These are phyloP conservation scores for Nasonia longicornis DNA, from an alignment of 1,140 invertebrate species.

Conservation along the genomic window DNA sequence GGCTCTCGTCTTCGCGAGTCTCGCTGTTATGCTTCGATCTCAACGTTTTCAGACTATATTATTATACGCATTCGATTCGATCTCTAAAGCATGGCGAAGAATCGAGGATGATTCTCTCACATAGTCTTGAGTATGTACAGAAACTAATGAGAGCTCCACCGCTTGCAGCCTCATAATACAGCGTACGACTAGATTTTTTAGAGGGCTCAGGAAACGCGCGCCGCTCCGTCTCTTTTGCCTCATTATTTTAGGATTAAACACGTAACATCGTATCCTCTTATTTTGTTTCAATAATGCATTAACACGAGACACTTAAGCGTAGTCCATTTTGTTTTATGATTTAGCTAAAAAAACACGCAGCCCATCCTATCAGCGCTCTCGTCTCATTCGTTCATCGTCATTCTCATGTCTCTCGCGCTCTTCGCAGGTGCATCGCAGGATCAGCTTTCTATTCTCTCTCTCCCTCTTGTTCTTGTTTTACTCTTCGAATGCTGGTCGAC, in stretches of 20 bases:
- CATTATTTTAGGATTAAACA: constrained; percentile 32
- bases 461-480: neutral
- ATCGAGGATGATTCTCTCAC: constrained; percentile 3
- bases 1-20: neutral
- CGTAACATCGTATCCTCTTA: neutral
- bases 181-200: constrained; percentile 6
- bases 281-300: constrained; percentile 6
- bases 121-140: constrained; percentile 33
- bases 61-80: neutral
- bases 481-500: neutral
- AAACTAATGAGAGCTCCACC: neutral
- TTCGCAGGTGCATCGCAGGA: too few relatives aligned
- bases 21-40: neutral
- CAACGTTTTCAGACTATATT: neutral
- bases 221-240: neutral
- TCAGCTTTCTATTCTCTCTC: neutral
- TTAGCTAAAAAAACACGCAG: constrained; percentile 15
- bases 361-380: constrained; percentile 32
- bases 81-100: constrained; percentile 2
- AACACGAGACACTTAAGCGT: constrained; percentile 19
- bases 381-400: constrained; percentile 11
- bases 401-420: constrained; percentile 23
- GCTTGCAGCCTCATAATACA: too few relatives aligned
- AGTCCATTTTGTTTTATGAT: constrained; percentile 31
- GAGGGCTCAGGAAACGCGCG: constrained; percentile 2